phyloP scores from a whole-genome alignment of 2,888 invertebrate genomes.

The Marronus borbonicus region DNA sequence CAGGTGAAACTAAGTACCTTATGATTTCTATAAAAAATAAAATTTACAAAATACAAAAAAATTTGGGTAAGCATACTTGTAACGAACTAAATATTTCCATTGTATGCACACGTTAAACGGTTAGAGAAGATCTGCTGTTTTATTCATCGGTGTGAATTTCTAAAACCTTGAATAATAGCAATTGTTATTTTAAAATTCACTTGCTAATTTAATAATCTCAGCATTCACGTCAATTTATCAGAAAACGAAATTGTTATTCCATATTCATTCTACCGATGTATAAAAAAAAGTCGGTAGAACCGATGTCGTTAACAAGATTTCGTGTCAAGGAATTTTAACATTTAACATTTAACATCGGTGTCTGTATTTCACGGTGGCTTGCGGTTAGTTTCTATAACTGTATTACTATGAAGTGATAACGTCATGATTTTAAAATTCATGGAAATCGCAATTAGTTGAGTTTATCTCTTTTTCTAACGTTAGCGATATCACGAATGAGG shows the following conservation, averaged over 20 bases:
- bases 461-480: neutral
- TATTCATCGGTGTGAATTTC: too few relatives aligned
- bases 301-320: slow-evolving; percentile 13
- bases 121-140: too few relatives aligned
- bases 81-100: too few relatives aligned
- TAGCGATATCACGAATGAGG: neutral
- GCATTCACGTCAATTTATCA: neutral
- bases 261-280: neutral
- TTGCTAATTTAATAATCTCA: too few relatives aligned
- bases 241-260: slow-evolving; percentile 10
- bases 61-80: too few relatives aligned
- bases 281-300: neutral
- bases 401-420: neutral
- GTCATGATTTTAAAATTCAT: neutral
- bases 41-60: too few relatives aligned
- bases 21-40: too few relatives aligned
- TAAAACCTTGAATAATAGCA: too few relatives aligned
- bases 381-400: slow-evolving; percentile 6
- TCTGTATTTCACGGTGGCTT: slow-evolving; percentile 14
- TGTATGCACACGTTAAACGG: too few relatives aligned
- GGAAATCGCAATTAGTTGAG: neutral
- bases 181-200: too few relatives aligned
- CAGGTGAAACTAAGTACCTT: too few relatives aligned
- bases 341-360: slow-evolving; percentile 6
- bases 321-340: slow-evolving; percentile 26